Base-by-base conservation (phyloP, 2,888 invertebrate species). In the Thelaira solivaga region DNA sequence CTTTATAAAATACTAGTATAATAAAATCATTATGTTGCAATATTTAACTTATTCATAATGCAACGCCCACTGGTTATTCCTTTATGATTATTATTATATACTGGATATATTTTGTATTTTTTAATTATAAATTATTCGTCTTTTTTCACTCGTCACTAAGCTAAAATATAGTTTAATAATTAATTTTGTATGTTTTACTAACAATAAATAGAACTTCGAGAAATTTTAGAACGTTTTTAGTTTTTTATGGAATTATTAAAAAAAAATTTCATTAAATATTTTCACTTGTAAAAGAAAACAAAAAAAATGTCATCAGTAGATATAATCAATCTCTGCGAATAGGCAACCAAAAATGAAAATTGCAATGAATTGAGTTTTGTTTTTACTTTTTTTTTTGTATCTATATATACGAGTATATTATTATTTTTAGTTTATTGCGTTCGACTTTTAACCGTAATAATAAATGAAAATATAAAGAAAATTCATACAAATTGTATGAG, bases 241-340 rank as follows among this genome's bases (percentile, higher is more conserved):
- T 18, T 24, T 24, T 43, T 43, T 22, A n/a, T 16, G 31, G 55
- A 36, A n/a, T 18, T 41, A 41, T 31, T 57, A n/a, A 16, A 34
- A 36, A n/a, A n/a, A 36, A 45, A 47, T 61, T 53, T 65, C 39
- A 68, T 34, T 31, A 55, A 53, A 16, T 13, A 31, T 62, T 68
- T 67, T 61, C 65, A 49, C 67, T 68, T 62, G 8, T 20, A 68
- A 61, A 68, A 47, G 13, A 77, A 77, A 73, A 62, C 47, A 49
- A 72, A 65, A 72, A 47, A 76, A 77, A 68, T 73, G 73, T 68
- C 77, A 77, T 68, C 67, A 73, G 68, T 55, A 51, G 26, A 64
- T 62, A 76, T 39, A 67, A 51, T 51, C 59, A 55, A 39, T 72
- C 36, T 45, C 10, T 24, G 24, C 55, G 67, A 13, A 11, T 11